phyloP scores from a whole-genome alignment of 2,113 vertebrate species.

The Lycaon pictus region DNA sequence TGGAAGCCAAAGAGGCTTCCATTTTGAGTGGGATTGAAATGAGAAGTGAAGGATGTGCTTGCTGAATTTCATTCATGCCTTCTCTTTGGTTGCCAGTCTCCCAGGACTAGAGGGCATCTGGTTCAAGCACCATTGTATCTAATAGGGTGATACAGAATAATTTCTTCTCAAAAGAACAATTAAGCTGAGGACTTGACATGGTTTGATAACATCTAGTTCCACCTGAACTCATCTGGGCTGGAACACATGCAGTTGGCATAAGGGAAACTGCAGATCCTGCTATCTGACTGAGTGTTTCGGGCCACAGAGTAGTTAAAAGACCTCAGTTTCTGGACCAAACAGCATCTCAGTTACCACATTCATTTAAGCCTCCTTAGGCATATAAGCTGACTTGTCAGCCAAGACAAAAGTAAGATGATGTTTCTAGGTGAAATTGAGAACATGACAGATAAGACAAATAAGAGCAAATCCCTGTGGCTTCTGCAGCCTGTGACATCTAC shows the following conservation, averaged over 20 bases:
- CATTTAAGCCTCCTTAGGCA: neutral
- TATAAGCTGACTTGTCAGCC: neutral
- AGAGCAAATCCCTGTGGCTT: neutral
- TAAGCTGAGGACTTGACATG: neutral
- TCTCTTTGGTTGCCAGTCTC: neutral
- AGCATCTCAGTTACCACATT: neutral
- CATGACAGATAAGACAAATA: neutral
- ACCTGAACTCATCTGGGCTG: neutral
- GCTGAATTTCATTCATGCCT: neutral
- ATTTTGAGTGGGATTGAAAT: neutral
- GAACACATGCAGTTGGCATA: neutral
- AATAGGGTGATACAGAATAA: neutral
- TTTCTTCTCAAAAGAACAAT: slow-evolving; percentile 27
- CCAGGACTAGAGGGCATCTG: neutral
- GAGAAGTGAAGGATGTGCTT: neutral
- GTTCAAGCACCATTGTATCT: neutral
- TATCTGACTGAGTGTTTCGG: neutral
- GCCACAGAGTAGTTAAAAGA: neutral
- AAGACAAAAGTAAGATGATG: neutral
- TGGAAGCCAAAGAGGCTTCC: neutral
- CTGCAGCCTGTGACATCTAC: neutral
- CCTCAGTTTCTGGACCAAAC: neutral
- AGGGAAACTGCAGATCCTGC: neutral
- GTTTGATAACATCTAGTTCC: slow-evolving; percentile 26
- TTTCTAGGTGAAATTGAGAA: slow-evolving; percentile 1